These are phyloP conservation scores for Ginglymostoma cirratum DNA, from an alignment of 2,113 vertebrate species.

Conservation along the genomic window DNA sequence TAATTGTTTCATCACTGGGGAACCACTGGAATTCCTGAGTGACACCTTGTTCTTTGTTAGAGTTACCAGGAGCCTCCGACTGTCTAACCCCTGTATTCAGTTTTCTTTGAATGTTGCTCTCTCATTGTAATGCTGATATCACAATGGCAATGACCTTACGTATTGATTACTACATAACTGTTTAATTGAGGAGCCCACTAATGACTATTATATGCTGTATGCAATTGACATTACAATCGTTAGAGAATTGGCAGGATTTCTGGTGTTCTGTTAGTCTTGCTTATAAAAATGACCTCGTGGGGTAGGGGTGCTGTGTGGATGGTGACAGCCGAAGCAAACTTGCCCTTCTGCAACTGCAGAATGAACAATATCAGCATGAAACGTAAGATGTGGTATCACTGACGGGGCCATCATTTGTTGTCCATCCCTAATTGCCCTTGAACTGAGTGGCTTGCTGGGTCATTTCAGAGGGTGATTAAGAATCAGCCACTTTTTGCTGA, in stretches of 20 bases:
- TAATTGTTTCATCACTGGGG: neutral
- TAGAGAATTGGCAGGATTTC: neutral
- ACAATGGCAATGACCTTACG: neutral
- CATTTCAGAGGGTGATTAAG: too few species aligned
- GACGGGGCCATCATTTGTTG: too few species aligned
- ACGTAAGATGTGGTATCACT: too few species aligned
- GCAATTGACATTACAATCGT: neutral
- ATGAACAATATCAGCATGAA: too few species aligned
- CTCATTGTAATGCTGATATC: neutral
- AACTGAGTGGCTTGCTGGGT: too few species aligned
- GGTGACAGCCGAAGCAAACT: neutral
- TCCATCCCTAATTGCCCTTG: too few species aligned
- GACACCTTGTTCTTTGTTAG: neutral
- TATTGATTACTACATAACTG: neutral
- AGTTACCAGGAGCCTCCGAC: neutral
- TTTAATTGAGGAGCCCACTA: neutral
- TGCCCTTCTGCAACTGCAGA: neutral
- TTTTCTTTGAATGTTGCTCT: neutral
- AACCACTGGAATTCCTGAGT: neutral
- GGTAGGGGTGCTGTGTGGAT: neutral
- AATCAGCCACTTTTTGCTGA: too few species aligned
- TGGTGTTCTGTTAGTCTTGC: neutral
- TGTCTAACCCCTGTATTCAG: neutral
- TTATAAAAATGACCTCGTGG: neutral
- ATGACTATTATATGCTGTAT: neutral